Evolutionary conservation across 2,888 invertebrate genomes (phyloP), one percentile per base, ranked within the genome.

Genomic region (Hirtodrosophila trivittata): DNA sequence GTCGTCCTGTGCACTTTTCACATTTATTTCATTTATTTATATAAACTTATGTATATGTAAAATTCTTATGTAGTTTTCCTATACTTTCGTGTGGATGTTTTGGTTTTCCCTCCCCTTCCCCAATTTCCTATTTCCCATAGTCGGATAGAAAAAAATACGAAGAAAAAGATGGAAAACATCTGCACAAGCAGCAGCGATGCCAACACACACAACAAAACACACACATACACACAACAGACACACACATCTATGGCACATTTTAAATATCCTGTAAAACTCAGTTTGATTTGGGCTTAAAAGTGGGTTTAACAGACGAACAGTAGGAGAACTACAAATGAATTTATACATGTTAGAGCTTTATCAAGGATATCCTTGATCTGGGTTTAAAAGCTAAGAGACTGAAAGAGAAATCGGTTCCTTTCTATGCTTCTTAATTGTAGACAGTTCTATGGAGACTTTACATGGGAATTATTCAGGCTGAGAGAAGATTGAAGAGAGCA

Each of bases 21-120:
- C 52, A 66, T 71, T 66, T 71, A 66, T 72, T 59, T 56, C 37
- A 51, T 66, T 55, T 63, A 46, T 60, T 41, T 56, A 50, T 62
- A 51, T 25, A 30, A 28, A 46, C n/a, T 9, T 33, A 45, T 25
- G 9, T 46, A 26, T 8, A 33, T 25, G 21, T 14, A 32, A 32
- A 18, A 18, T 3, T 26, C 30, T 41, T 46, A 26, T 14, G 25
- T 30, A 39, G 32, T 26, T 38, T 32, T 30, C 18, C 5, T 21
- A 2, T 5, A 3, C 18, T 21, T 21, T 21, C 18, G 16, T 46
- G 46, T 33, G 12, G 14, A 9, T 18, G 13, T 28, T 51, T 25
- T 33, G 10, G 10, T 13, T 32, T 38, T 12, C 5, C 32, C 21
- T 28, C 33, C 9, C 6, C 5, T 7, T 28, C 9, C 9, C 28